Base-by-base conservation (phyloP, 2,888 invertebrate species). In the Scaptomyza caliginosa region DNA sequence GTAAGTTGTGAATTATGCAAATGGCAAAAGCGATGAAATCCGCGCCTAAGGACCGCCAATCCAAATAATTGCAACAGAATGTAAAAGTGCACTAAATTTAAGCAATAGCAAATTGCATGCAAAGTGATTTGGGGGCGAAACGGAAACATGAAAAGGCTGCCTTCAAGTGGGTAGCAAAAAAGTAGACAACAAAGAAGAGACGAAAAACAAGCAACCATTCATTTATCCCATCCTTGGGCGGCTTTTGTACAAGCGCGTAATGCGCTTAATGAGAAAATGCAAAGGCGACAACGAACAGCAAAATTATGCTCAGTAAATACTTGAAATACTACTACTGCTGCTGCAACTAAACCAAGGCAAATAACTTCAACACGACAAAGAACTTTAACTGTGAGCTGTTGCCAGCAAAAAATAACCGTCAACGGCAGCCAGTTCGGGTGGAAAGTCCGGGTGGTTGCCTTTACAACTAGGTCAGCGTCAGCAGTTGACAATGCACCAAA, bases 201-300 rank as follows among this genome's bases (percentile, higher is more conserved):
- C 28, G 7, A 28, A n/a, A 21, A 21, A 13, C 13, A 13, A 30
- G 3, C 45, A 67, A 42, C 50, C 49, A 13, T 46, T 21, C 42
- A 71, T 50, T 59, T 49, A 64, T 16, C 30, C 38, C 52, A 34
- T 34, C 26, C 54, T 70, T 24, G 19, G 26, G 26, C 28, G 38
- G 28, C 49, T 26, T 40, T 62, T 71, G 48, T 60, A 63, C 50
- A 63, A 58, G 58, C 62, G 66, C 65, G 74, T 77, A 84, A 81
- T 84, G 81, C 78, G 77, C 77, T 84, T 84, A 86, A 86, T 81
- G 85, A 86, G 77, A 74, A 80, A 74, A 72, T 69, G 68, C 67
- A 75, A 66, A 72, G 72, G 80, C 80, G 86, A 79, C 76, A 81
- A 66, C 54, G 67, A 71, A 66, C 77, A 71, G 67, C 64, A 46